Evolutionary conservation across 2,113 vertebrate species (phyloP), one percentile per base, ranked within the genome.

Genomic region (Gambusia holbrooki): DNA sequence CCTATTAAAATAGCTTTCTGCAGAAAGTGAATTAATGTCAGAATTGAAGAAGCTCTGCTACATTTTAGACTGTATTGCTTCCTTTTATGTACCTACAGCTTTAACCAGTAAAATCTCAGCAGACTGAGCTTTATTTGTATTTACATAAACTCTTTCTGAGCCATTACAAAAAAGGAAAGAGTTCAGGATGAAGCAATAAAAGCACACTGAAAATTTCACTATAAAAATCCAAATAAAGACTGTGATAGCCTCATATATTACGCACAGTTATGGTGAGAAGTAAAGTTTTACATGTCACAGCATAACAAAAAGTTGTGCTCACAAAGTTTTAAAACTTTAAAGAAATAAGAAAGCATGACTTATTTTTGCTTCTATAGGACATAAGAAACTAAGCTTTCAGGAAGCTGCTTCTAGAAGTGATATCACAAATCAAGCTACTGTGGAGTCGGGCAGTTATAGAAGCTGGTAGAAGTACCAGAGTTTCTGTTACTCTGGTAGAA

Each of bases 1-100:
- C n/a, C 74, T 66, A 72, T 83, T 75, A 79, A 58, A 83, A 74
- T 14, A 48, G 73, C 72, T 85, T 74, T 85, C 75, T 74, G 51
- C 30, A 51, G 28, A 22, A 76, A 71, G 74, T 69, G 84, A 82
- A 81, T 86, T 73, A 65, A 25, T 29, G 48, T 86, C 82, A 75
- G 66, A 4, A 27, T 62, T 66, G 73, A 68, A 79, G 81, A 62
- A 67, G 66, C 62, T 83, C 65, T 69, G 69, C 74, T 27, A 72
- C 12, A 1, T 65, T 62, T 76, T 69, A 69, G 48, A 58, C 51
- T 58, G 79, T 30, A n/a, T 79, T 64, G 63, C 82, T 62, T 45
- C 62, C 37, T 68, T 72, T 72, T 28, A 80, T 61, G 61, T 37
- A 70, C 60, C 71, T 0, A n/a, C 70, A 72, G 79, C 76, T 85